phyloP scores from a whole-genome alignment of 2,113 vertebrate genomes.

The Cryptomyrus ogoouensis region DNA sequence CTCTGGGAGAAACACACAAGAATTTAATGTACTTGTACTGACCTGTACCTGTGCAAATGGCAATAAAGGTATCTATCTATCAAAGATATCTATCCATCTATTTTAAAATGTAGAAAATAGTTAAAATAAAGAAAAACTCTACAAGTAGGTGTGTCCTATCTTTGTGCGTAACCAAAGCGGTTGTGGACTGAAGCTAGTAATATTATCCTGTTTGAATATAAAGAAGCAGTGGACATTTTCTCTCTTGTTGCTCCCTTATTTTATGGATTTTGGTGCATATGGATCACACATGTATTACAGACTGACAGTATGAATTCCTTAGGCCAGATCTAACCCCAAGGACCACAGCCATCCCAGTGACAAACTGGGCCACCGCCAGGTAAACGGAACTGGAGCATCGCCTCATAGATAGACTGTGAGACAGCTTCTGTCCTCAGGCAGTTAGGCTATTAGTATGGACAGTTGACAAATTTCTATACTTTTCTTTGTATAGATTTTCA shows the following conservation, averaged over 20 bases:
- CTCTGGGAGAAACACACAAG: no score
- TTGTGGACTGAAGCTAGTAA: not conserved
- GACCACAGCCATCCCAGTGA: not conserved
- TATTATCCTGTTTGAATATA: not conserved
- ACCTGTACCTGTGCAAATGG: no score
- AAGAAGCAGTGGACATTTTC: not conserved
- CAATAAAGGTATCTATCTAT: no score
- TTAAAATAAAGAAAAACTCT: not conserved
- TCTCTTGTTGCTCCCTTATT: not conserved
- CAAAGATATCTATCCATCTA: not conserved
- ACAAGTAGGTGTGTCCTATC: not conserved
- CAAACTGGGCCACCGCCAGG: not conserved
- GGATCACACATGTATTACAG: not conserved
- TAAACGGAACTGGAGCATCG: not conserved
- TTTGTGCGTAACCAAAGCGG: not conserved
- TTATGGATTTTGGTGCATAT: not conserved
- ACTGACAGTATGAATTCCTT: not conserved
- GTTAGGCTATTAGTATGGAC: not conserved
- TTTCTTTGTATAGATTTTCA: not conserved
- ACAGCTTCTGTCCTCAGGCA: not conserved
- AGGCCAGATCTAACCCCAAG: not conserved
- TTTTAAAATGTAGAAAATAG: not conserved
- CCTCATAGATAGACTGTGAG: not conserved
- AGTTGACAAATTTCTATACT: not conserved
- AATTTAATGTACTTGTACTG: no score